These are phyloP conservation scores for Adela reaumurella DNA, from an alignment of 2,888 invertebrate species.

Conservation along the genomic window DNA sequence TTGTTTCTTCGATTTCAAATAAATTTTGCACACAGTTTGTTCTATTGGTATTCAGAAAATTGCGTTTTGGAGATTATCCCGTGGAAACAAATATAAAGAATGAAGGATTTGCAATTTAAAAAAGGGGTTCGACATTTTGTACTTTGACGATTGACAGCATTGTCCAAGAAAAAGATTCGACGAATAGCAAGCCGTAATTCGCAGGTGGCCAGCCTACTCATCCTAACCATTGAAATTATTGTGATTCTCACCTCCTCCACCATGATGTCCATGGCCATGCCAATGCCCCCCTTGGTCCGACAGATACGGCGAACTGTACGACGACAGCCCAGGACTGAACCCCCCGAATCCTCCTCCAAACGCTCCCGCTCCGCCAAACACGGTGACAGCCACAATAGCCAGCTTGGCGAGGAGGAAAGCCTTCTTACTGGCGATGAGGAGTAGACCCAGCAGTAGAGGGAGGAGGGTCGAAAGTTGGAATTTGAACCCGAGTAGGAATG, in stretches of 20 bases:
- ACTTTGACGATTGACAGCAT: too few relatives aligned
- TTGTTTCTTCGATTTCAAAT: too few relatives aligned
- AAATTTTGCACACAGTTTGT: too few relatives aligned
- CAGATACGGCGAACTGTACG: conserved; percentile 33
- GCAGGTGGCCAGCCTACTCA: too few relatives aligned
- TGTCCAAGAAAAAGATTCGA: too few relatives aligned
- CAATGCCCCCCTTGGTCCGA: conserved; percentile 13
- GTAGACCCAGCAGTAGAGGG: conserved; percentile 66
- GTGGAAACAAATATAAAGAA: too few relatives aligned
- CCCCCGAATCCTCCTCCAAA: conserved; percentile 27
- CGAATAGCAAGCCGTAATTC: too few relatives aligned
- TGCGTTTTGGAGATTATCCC: too few relatives aligned
- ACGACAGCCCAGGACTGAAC: conserved; percentile 25
- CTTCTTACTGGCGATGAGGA: conserved; percentile 73
- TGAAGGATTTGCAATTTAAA: too few relatives aligned
- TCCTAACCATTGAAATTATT: too few relatives aligned
- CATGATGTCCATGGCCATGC: conserved; percentile 30
- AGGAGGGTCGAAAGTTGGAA: conserved; percentile 73
- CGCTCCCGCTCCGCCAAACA: conserved; percentile 57
- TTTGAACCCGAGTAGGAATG: conserved; percentile 75
- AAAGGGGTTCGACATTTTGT: too few relatives aligned
- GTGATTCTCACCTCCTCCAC: conserved; percentile 15
- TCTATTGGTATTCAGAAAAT: too few relatives aligned
- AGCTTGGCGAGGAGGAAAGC: conserved; percentile 72
- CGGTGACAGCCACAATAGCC: conserved; percentile 66